Evolutionary conservation across 1,140 invertebrate genomes (phyloP).

Genomic region (Neodiprion fabricii): DNA sequence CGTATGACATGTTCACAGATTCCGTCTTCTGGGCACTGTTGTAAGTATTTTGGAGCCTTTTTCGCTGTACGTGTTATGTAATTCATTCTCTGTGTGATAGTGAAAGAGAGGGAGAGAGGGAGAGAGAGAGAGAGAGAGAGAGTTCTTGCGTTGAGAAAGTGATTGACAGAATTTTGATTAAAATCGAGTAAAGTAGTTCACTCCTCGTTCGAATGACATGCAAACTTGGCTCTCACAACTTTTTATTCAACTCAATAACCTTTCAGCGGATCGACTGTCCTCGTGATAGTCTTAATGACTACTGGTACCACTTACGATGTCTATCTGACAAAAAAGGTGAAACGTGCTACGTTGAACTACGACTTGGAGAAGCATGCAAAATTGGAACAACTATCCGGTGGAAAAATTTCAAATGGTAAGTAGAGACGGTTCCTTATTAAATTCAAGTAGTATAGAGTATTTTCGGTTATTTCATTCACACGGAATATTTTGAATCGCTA

Average conservation of each 20-base stretch:
- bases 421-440: no score
- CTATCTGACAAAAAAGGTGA: constrained; percentile 47
- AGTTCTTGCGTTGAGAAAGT: no score
- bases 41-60: constrained; percentile 61
- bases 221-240: neutral
- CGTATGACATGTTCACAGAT: constrained; percentile 72
- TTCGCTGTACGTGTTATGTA: neutral
- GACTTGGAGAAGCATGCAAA: constrained; percentile 56
- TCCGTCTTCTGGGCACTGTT: constrained; percentile 73
- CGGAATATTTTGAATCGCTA: no score
- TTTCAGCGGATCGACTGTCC: constrained; percentile 66
- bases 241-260: neutral
- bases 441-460: no score
- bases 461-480: no score
- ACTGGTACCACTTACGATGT: constrained; percentile 61
- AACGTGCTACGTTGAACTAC: constrained; percentile 39
- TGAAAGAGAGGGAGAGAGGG: constrained; percentile 23
- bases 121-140: constrained; percentile 22
- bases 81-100: neutral
- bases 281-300: constrained; percentile 66
- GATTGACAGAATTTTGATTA: no score
- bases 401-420: constrained; percentile 23
- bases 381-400: constrained; percentile 45
- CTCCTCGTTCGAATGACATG: no score
- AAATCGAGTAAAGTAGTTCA: no score